A percentile compares a stretch with the other conserved stretches of the same genome.
phyloP scores from a whole-genome alignment of 2,113 vertebrate species.

The Daubentonia madagascariensis region DNA sequence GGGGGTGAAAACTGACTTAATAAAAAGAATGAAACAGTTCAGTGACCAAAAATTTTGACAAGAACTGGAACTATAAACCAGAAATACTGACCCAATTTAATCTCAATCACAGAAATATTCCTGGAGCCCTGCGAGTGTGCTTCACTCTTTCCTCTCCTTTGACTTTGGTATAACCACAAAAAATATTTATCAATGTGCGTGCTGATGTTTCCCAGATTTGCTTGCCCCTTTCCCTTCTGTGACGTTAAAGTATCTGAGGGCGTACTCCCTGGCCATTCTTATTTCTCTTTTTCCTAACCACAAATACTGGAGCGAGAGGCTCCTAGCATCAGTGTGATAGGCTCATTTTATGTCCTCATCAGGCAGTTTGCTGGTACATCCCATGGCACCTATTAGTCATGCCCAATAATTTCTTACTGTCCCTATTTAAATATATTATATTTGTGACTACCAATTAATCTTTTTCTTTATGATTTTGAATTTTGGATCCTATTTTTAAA shows the following conservation, averaged over 20 bases:
- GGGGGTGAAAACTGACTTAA: neutral
- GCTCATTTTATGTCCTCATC: neutral
- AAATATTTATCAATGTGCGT: neutral
- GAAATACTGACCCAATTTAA: neutral
- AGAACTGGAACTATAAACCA: neutral
- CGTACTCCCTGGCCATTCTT: neutral
- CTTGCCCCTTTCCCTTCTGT: neutral
- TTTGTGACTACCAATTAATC: neutral
- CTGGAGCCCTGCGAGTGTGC: neutral
- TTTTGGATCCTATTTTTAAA: neutral
- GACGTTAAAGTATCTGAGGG: neutral
- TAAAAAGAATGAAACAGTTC: neutral
- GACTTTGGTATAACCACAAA: neutral
- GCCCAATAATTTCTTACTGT: neutral
- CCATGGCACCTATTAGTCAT: neutral
- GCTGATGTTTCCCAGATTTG: neutral
- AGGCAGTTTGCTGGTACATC: neutral
- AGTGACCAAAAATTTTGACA: neutral
- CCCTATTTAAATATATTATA: neutral
- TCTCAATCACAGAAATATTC: neutral
- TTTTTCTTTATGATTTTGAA: neutral
- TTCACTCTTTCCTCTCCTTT: too few relatives aligned
- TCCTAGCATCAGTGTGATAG: neutral
- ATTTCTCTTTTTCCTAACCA: neutral
- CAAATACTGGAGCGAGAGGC: neutral